Percentiles rank a stretch among this genome's conserved stretches.
These are phyloP conservation scores for Astreopora myriophthalma DNA, from an alignment of 64 coral and sea anemone genomes.

Conservation along the genomic window DNA sequence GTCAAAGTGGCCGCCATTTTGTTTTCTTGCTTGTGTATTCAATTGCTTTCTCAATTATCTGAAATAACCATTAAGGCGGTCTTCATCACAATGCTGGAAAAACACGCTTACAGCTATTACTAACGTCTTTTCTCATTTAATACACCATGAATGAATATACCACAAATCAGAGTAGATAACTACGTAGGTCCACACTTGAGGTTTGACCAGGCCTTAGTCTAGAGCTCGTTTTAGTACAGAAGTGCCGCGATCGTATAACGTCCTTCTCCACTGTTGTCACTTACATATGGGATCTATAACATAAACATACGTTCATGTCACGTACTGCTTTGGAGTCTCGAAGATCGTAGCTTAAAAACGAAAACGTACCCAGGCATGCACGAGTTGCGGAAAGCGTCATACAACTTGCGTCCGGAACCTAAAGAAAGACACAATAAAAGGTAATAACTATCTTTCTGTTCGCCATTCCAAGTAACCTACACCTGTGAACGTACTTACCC, in stretches of 20 bases:
- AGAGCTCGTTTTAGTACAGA: constrained; percentile 35
- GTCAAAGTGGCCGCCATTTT: constrained; percentile 25
- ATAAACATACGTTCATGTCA: background rate
- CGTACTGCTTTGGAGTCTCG: background rate
- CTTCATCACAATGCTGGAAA: constrained; percentile 43
- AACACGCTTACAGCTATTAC: constrained; percentile 33
- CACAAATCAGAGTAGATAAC: constrained; percentile 35
- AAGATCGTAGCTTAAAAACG: constrained; percentile 6
- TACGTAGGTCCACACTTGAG: constrained; percentile 20
- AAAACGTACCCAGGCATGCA: constrained; percentile 32
- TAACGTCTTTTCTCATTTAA: constrained; percentile 38
- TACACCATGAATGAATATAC: constrained; percentile 52
- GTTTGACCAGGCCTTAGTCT: background rate
- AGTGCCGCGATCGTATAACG: constrained; percentile 42
- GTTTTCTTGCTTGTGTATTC: constrained; percentile 33
- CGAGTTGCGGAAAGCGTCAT: constrained; percentile 10
- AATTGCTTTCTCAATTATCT: constrained; percentile 8
- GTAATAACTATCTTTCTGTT: constrained; percentile 45
- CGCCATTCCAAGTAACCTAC: too few relatives aligned
- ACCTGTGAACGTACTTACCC: constrained; percentile 3
- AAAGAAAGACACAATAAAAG: constrained; percentile 29
- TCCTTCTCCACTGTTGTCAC: constrained; percentile 30
- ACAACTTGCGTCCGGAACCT: constrained; percentile 15
- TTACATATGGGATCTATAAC: background rate
- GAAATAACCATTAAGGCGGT: background rate